Base-by-base conservation (phyloP, 2,888 invertebrate genomes). In the Netelia melanura region DNA sequence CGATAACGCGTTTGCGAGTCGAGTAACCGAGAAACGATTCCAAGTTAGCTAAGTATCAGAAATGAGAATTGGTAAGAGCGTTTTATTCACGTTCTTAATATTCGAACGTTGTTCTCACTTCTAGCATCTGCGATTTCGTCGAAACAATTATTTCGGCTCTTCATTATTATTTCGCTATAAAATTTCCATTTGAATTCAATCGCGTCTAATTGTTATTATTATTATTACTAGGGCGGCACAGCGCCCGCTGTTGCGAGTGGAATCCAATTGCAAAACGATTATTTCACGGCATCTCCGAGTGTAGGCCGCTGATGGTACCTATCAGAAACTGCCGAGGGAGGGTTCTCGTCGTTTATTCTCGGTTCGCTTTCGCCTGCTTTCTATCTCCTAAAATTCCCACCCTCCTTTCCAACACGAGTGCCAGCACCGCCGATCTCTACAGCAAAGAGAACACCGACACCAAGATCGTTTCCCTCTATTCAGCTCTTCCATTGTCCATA, bases 181-280 rank as follows among this genome's bases (percentile, higher is more conserved):
- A 68, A 48, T 48, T 52, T 3, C 21, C 25, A 62, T 79, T 71
- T 25, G 2, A 38, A 71, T 64, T 64, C 44, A 58, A 58, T 65
- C 58, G 54, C 72, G 48, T 48, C 48, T 14, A 10, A n/a, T 58
- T 11, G 38, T 74, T 58, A n/a, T 48, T 21, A 5, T n/a, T n/a
- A 67, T 43, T 67, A 67, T 58, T 74, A 38, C 58, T 48, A 23
- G 58, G 30, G 30, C 9, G 25, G 30, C 44, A 30, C 17, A 44
- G 30, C 44, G 48, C 17, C 38, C 38, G 38, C 25, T 72, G 25
- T 72, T 56, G 71, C 17, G 44, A 80, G 65, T 48, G 48, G 11
- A 71, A 74, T 74, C 74, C 38, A 80, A 80, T 80, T 74, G 67
- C 58, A 48, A 52, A 74, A 65, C 38, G 38, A 77, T 77, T 71